phyloP scores from a whole-genome alignment of 2,888 invertebrate genomes.

The Malacosoma neustria region DNA sequence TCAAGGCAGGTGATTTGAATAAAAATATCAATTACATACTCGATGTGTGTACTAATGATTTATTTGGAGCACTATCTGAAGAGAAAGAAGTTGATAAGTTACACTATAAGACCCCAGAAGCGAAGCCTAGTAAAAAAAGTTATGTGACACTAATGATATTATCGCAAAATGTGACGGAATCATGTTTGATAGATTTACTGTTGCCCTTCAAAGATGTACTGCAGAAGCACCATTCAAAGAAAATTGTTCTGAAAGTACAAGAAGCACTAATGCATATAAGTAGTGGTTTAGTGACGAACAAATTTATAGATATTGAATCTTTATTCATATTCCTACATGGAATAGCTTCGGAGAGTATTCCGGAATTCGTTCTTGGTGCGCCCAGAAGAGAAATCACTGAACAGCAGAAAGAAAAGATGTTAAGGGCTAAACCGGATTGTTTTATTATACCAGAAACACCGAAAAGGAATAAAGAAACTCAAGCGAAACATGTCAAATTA shows the following conservation, averaged over 20 bases:
- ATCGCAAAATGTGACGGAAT: slow-evolving; percentile 85
- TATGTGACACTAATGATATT: slow-evolving; percentile 89
- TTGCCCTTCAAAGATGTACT: slow-evolving; percentile 88
- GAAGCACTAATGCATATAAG: slow-evolving; percentile 87
- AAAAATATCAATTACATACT: slow-evolving; percentile 83
- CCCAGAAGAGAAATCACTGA: slow-evolving; percentile 67
- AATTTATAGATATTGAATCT: slow-evolving; percentile 80
- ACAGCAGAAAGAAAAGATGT: slow-evolving; percentile 70
- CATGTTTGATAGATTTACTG: slow-evolving; percentile 83
- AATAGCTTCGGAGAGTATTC: slow-evolving; percentile 86
- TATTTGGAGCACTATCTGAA: slow-evolving; percentile 90
- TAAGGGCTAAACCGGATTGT: slow-evolving; percentile 80
- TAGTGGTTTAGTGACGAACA: slow-evolving; percentile 88
- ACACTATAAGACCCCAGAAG: slow-evolving; percentile 86
- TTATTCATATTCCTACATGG: slow-evolving; percentile 89
- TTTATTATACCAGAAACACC: slow-evolving; percentile 85
- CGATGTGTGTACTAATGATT: slow-evolving; percentile 89
- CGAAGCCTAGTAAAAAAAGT: slow-evolving; percentile 88
- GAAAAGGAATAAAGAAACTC: slow-evolving; percentile 77
- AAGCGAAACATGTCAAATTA: slow-evolving; percentile 76
- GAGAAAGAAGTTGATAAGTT: slow-evolving; percentile 94
- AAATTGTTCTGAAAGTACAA: slow-evolving; percentile 84
- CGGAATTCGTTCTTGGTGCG: slow-evolving; percentile 76
- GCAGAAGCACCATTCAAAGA: slow-evolving; percentile 84
- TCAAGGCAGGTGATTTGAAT: slow-evolving; percentile 87